Evolutionary conservation across 1,140 invertebrate genomes (phyloP), one percentile per base, ranked within the genome.

Genomic region (Saccostrea echinata): DNA sequence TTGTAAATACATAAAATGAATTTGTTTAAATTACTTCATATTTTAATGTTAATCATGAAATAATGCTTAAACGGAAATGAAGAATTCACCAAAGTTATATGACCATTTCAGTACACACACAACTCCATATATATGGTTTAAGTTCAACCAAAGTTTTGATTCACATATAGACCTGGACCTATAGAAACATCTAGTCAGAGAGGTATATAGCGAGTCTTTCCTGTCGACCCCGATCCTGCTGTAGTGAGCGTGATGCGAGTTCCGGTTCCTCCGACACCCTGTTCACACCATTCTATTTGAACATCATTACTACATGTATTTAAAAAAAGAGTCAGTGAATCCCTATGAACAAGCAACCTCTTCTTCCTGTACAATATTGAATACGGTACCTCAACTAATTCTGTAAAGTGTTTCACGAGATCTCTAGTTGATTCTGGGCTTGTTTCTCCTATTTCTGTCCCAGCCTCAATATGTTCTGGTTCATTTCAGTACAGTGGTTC

Each of bases 141-240:
- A n/a, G n/a, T n/a, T n/a, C n/a, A n/a, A n/a, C n/a, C n/a, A n/a
- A n/a, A n/a, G n/a, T n/a, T n/a, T n/a, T n/a, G n/a, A n/a, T n/a
- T n/a, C n/a, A 88, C n/a, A 61, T 21, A 61, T 21, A 61, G 11
- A 97, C 96, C 95, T 98, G 98, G 83, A 97, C 97, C 93, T 99
- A 98, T 86, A 96, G 95, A 88, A 97, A 97, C 96, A 99, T 98
- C 95, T 98, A 97, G 87, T 98, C 97, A 9, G 97, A 97, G 87
- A 99, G 97, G 76, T 97, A 97, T 1, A 96, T 96, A 0, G 97
- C 97, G 91, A 98, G 96, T 89, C 98, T 95, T 93, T 98, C 97
- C 91, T 98, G 96, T 91, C 96, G 96, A 35, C 97, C 97, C 83
- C 91, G 90, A 80, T 96, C 94, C 53, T 91, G 86, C 30, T 92